Evolutionary conservation across 2,888 invertebrate species (phyloP).

Genomic region (Drosophila sordidula): DNA sequence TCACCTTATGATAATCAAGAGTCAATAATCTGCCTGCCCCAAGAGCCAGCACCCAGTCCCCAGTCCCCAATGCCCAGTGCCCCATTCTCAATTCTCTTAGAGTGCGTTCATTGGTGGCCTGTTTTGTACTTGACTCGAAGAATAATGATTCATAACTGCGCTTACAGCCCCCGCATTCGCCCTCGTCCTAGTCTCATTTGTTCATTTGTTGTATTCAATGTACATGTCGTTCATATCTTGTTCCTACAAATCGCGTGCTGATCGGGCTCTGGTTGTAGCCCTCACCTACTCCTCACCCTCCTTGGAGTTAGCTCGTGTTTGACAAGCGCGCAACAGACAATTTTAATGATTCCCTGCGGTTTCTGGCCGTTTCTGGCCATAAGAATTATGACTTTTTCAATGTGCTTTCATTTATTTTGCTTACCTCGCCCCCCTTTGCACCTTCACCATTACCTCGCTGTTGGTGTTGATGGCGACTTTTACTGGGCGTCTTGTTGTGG

Average conservation of each 20-base stretch:
- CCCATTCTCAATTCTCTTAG: conserved; percentile 8
- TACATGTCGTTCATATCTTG: conserved; percentile 80
- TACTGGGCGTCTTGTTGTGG: conserved; percentile 51
- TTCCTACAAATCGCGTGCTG: conserved; percentile 79
- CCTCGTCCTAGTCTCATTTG: conserved; percentile 24
- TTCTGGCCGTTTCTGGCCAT: conserved; percentile 50
- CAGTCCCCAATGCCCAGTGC: background rate
- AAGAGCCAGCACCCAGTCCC: conserved; percentile 3
- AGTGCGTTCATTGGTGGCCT: conserved; percentile 52
- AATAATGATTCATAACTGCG: conserved; percentile 74
- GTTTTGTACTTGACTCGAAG: conserved; percentile 54
- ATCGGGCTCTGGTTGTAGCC: conserved; percentile 48
- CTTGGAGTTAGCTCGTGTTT: conserved; percentile 56
- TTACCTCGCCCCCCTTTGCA: conserved; percentile 7
- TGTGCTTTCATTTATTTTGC: conserved; percentile 76
- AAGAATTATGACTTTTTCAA: conserved; percentile 77
- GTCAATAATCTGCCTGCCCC: conserved; percentile 61
- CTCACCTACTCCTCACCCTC: conserved; percentile 15
- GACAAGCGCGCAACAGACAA: conserved; percentile 75
- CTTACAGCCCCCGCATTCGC: conserved; percentile 1
- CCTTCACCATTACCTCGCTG: conserved; percentile 49
- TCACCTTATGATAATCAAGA: conserved; percentile 70
- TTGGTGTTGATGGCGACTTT: conserved; percentile 76
- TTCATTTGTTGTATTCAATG: conserved; percentile 73
- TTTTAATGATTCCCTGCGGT: conserved; percentile 78